Percentiles rank a stretch among this genome's conserved stretches.
phyloP scores from a whole-genome alignment of 2,888 invertebrate species.

The Psylliodes chrysocephalus region DNA sequence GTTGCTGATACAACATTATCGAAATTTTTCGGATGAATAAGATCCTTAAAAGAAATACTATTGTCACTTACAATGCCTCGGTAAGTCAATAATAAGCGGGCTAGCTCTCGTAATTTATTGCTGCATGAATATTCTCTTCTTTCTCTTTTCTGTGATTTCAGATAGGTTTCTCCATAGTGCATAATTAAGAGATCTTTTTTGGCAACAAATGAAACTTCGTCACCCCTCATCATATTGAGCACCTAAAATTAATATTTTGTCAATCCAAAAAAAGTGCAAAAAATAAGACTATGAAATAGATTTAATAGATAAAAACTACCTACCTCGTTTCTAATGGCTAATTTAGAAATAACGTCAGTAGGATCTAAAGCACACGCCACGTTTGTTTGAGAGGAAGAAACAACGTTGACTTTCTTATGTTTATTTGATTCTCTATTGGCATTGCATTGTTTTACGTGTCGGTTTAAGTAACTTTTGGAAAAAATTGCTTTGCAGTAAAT shows the following conservation, averaged over 20 bases:
- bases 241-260: conserved; percentile 21
- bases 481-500: conserved; percentile 37
- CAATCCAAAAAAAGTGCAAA: too few species aligned
- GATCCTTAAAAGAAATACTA: conserved; percentile 13
- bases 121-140: conserved; percentile 30
- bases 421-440: neutral
- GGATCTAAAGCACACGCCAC: conserved; percentile 33
- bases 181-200: conserved; percentile 37
- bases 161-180: conserved; percentile 35
- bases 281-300: too few species aligned
- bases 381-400: conserved; percentile 29
- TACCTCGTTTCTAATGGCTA: conserved; percentile 27
- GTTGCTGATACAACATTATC: conserved; percentile 18
- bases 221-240: conserved; percentile 34
- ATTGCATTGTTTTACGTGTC: conserved; percentile 31
- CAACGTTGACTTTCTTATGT: conserved; percentile 15
- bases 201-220: conserved; percentile 33
- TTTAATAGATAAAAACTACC: too few species aligned
- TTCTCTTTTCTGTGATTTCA: conserved; percentile 36
- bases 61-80: conserved; percentile 19
- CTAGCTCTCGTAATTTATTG: conserved; percentile 32
- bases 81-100: conserved; percentile 26
- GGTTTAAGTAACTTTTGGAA: conserved; percentile 34
- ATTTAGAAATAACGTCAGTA: conserved; percentile 34
- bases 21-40: too few species aligned